Percentiles rank a stretch among this genome's conserved stretches.
phyloP scores from a whole-genome alignment of 2,888 invertebrate species.

The Cremastinae sp. region DNA sequence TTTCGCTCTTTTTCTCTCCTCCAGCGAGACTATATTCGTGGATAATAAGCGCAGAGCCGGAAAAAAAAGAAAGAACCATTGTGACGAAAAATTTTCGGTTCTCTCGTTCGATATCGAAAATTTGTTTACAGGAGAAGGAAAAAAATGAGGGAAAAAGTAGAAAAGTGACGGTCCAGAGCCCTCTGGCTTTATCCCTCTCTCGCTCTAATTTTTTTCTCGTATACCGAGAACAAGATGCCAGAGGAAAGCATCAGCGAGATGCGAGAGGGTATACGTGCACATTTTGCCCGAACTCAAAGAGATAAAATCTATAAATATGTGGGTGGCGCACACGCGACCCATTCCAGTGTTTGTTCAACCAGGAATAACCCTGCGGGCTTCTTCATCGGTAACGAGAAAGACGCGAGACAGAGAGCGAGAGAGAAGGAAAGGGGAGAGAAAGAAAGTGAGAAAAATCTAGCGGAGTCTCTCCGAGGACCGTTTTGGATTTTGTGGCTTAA shows the following conservation, averaged over 20 bases:
- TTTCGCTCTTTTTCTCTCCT: slow-evolving; percentile 13
- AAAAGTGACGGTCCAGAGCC: slow-evolving; percentile 31
- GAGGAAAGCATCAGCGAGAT: slow-evolving; percentile 17
- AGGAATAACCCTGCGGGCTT: slow-evolving; percentile 79
- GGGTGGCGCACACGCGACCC: slow-evolving; percentile 79
- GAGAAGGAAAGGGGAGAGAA: not conserved
- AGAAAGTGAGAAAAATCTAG: slow-evolving; percentile 43
- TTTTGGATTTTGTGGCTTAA: slow-evolving; percentile 77
- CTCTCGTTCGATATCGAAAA: too few species aligned
- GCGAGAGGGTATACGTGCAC: slow-evolving; percentile 12
- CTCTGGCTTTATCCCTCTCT: slow-evolving; percentile 10
- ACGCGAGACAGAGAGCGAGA: slow-evolving; percentile 60
- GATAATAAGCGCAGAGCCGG: not conserved
- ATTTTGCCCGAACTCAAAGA: slow-evolving; percentile 69
- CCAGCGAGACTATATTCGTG: not conserved
- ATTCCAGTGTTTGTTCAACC: slow-evolving; percentile 80
- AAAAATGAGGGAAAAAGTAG: slow-evolving; percentile 15
- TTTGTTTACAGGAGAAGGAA: not conserved
- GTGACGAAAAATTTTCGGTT: not conserved
- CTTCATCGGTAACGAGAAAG: slow-evolving; percentile 70
- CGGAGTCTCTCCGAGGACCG: slow-evolving; percentile 61
- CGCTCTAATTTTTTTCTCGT: slow-evolving; percentile 32
- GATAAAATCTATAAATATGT: slow-evolving; percentile 80
- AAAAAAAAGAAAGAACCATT: not conserved
- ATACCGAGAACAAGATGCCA: slow-evolving; percentile 51